Base-by-base conservation (phyloP, 2,888 invertebrate species). In the Cetonia aurata region DNA sequence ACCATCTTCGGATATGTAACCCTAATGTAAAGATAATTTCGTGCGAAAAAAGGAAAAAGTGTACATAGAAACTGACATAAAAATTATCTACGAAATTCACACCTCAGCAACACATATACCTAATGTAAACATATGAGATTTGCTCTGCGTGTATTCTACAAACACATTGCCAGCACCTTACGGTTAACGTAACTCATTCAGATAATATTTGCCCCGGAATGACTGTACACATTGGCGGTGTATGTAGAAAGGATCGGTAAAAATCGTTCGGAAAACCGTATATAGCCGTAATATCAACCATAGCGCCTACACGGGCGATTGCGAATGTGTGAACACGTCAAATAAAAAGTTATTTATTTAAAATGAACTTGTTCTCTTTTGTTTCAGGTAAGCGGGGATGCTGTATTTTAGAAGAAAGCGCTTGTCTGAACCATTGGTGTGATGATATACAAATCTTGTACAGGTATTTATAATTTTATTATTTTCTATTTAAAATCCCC, bases 351-450 rank as follows among this genome's bases (percentile, higher is more conserved):
- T 25, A 25, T 48, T 13, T 62, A 62, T 48, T 62, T 48, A 15
- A 62, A 62, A 62, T 33, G 62, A 48, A 62, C 48, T 48, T 62
- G 48, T 62, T 62, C 37, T 46, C 31, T 62, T 62, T 25, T 62
- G 62, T 62, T 62, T 48, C 62, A 62, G 62, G 33, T 62, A 50
- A 62, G 48, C 19, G 59, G 46, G 31, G 25, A 25, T 25, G 25
- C 4, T 25, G 4, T 25, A 25, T 4, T 25, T 4, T 25, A 25
- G 25, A 4, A 25, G 25, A 25, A 25, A 3, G 4, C 4, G 25
- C 25, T 25, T 25, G 4, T 25, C 25, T 1, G 25, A 25, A 25
- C 25, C 1, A 4, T 4, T 25, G 25, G 25, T 25, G 25, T 25
- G 25, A n/a, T n/a, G n/a, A n/a, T n/a, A n/a, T 25, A 25, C 25